Evolutionary conservation across 2,888 invertebrate genomes (phyloP).

Genomic region (Pegoplata infirma): DNA sequence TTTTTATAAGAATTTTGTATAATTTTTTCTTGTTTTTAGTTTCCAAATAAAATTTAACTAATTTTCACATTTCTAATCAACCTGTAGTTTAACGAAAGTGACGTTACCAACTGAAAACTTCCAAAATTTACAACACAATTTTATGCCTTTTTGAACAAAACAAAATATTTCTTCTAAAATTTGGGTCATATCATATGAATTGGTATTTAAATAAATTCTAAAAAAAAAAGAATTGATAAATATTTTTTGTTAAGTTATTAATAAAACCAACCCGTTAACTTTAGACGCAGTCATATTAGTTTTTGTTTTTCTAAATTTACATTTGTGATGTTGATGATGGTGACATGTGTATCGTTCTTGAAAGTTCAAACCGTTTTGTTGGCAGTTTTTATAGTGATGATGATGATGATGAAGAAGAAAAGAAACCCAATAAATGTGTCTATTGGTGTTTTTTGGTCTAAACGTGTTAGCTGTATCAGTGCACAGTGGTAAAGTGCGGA

Average conservation of each 20-base stretch:
- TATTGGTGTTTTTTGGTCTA: neutral
- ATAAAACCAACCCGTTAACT: constrained; percentile 17
- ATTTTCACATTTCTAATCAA: constrained; percentile 17
- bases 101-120: constrained; percentile 12
- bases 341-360: constrained; percentile 10
- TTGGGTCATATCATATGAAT: constrained; percentile 9
- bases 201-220: constrained; percentile 26
- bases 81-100: constrained; percentile 11
- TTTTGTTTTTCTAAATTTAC: no score
- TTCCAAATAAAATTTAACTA: neutral
- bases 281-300: neutral
- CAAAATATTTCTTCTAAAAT: neutral
- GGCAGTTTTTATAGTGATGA: neutral
- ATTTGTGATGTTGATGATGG: constrained; percentile 9
- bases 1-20: neutral
- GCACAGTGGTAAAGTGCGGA: no score
- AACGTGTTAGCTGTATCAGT: no score
- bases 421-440: neutral
- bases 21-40: neutral
- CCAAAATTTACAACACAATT: constrained; percentile 13
- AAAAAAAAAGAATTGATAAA: no score
- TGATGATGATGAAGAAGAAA: no score
- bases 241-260: no score
- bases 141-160: constrained; percentile 5
- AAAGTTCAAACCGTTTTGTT: constrained; percentile 25